phyloP scores from a whole-genome alignment of 2,797 vertebrate genomes.

The Scomberomorus guttatus region DNA sequence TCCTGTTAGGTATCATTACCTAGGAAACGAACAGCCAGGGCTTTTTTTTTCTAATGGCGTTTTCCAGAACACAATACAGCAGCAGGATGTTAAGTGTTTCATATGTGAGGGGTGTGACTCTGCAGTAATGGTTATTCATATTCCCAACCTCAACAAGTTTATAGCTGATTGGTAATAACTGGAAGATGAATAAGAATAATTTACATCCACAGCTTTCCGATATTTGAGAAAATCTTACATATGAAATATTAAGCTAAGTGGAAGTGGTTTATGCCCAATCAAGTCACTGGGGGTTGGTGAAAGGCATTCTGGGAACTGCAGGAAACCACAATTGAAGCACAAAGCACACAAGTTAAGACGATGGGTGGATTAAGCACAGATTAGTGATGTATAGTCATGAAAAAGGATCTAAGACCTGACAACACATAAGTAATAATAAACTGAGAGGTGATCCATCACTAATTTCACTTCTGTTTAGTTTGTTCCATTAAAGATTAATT shows the following conservation, averaged over 20 bases:
- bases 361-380: background rate
- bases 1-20: background rate
- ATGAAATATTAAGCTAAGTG: background rate
- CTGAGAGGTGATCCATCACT: no score
- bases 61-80: conserved; percentile 1
- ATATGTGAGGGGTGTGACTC: background rate
- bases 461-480: background rate
- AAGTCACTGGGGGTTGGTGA: background rate
- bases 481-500: background rate
- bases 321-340: background rate
- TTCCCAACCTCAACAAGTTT: background rate
- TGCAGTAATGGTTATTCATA: background rate
- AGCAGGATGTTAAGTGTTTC: conserved; percentile 12
- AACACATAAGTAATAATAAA: background rate
- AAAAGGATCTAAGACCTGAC: background rate
- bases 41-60: background rate
- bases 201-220: no score
- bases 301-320: background rate
- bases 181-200: background rate
- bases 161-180: background rate
- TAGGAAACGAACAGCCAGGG: no score
- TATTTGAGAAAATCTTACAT: background rate
- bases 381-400: background rate
- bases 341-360: no score
- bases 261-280: background rate